A percentile compares a stretch with the other conserved stretches of the same genome.
These are phyloP conservation scores for Porites lutea DNA, from an alignment of 64 coral and sea anemone genomes.

Conservation along the genomic window DNA sequence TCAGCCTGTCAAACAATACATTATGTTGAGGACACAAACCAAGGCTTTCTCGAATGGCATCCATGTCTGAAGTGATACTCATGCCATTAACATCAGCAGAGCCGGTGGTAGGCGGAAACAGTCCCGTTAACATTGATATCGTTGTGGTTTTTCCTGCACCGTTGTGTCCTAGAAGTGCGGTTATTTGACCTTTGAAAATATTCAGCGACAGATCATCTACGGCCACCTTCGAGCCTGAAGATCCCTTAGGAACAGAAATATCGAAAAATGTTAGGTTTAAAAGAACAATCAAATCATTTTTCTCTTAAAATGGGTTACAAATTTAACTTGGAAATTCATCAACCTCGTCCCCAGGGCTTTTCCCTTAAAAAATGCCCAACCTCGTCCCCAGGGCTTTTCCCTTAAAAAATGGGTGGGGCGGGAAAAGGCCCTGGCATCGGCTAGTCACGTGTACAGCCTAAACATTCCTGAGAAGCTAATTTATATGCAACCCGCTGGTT, in stretches of 20 bases:
- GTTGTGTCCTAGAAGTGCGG: conserved; percentile 6
- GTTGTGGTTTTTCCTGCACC: conserved; percentile 15
- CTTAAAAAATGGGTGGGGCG: no score
- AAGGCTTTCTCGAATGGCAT: neutral
- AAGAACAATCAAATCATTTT: no score
- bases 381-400: no score
- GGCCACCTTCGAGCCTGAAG: neutral
- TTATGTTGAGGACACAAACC: conserved; percentile 91
- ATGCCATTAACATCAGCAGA: neutral
- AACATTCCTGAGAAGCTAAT: no score
- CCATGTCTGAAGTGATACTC: neutral
- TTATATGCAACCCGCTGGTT: no score
- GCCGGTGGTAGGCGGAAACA: neutral
- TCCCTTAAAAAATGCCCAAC: no score
- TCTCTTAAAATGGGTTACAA: no score
- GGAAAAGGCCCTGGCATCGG: no score
- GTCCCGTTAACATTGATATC: neutral
- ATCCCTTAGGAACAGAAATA: neutral
- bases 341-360: no score
- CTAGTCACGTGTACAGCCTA: no score
- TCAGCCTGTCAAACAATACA: conserved; percentile 82
- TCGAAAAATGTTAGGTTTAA: no score
- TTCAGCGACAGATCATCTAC: conserved; percentile 1
- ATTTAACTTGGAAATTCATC: no score
- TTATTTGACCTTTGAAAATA: conserved; percentile 7